Conservation (phyloP, 2,888 invertebrate species). For the Watsonalla binaria region DNA sequence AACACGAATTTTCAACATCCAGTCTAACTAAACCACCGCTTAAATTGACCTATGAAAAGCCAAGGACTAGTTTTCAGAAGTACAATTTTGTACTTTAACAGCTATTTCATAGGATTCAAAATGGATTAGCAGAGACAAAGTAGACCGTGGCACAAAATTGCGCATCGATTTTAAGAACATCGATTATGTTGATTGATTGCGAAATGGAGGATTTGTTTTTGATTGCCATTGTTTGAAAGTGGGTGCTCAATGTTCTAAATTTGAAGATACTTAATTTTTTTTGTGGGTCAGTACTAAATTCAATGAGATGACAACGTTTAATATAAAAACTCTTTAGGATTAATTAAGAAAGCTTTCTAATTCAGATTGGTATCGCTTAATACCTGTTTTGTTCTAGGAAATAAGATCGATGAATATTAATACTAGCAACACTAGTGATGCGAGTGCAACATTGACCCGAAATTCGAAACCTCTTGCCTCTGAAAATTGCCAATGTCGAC, state of each 20-base stretch:
- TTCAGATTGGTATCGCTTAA: too few species aligned
- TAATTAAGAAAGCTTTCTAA: too few species aligned
- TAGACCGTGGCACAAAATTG: slow-evolving; percentile 15
- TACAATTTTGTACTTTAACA: neutral
- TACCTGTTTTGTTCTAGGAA: too few species aligned
- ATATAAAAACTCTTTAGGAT: neutral
- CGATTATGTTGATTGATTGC: slow-evolving; percentile 42
- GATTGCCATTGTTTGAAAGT: slow-evolving; percentile 35
- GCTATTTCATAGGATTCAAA: slow-evolving; percentile 11
- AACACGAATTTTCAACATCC: slow-evolving; percentile 57
- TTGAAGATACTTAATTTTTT: slow-evolving; percentile 15
- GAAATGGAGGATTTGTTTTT: slow-evolving; percentile 34
- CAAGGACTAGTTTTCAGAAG: neutral
- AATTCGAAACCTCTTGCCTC: slow-evolving; percentile 37
- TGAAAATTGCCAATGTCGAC: slow-evolving; percentile 50
- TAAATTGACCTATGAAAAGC: slow-evolving; percentile 1
- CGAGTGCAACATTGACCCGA: slow-evolving; percentile 43
- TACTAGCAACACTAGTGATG: slow-evolving; percentile 15
- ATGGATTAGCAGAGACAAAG: slow-evolving; percentile 5
- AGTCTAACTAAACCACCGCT: slow-evolving; percentile 26
- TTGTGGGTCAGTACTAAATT: neutral
- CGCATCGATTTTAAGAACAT: slow-evolving; percentile 33
- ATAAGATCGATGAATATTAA: too few species aligned
- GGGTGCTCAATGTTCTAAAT: slow-evolving; percentile 28
- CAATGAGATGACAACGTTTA: too few species aligned